Conservation (phyloP, 2,797 vertebrate genomes). For the Falco concolor region DNA sequence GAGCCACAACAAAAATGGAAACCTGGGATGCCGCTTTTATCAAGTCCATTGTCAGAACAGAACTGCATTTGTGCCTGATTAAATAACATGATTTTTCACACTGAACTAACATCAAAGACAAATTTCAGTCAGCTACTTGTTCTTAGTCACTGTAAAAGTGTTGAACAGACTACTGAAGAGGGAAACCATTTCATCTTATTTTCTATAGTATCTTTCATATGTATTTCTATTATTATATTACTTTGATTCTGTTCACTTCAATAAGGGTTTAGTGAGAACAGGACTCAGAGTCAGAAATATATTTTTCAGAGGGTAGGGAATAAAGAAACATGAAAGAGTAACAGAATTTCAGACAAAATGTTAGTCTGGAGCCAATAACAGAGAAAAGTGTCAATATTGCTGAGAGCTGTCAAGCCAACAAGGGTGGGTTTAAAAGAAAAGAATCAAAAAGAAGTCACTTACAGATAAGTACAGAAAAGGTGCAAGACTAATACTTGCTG, state of each 20-base stretch:
- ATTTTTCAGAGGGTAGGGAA: neutral
- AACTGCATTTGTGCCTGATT: neutral
- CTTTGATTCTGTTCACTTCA: neutral
- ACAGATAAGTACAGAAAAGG: neutral
- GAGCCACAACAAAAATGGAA: neutral
- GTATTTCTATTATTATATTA: neutral
- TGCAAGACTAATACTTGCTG: neutral
- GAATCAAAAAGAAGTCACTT: neutral
- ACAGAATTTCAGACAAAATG: neutral
- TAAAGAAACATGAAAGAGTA: neutral
- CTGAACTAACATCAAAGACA: neutral
- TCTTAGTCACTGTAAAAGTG: neutral
- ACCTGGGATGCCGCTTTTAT: neutral
- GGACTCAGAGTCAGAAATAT: neutral
- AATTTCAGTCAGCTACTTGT: neutral
- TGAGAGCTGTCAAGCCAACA: neutral
- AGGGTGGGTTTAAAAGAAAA: neutral
- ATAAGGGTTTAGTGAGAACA: neutral
- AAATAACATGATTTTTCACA: neutral
- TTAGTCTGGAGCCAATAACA: neutral
- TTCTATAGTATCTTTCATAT: neutral
- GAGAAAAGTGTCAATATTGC: neutral
- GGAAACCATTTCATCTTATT: neutral
- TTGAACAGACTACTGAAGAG: neutral
- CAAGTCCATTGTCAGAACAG: neutral